These are phyloP conservation scores for Tinamus major DNA, from an alignment of 2,797 vertebrate genomes.

Conservation along the genomic window DNA sequence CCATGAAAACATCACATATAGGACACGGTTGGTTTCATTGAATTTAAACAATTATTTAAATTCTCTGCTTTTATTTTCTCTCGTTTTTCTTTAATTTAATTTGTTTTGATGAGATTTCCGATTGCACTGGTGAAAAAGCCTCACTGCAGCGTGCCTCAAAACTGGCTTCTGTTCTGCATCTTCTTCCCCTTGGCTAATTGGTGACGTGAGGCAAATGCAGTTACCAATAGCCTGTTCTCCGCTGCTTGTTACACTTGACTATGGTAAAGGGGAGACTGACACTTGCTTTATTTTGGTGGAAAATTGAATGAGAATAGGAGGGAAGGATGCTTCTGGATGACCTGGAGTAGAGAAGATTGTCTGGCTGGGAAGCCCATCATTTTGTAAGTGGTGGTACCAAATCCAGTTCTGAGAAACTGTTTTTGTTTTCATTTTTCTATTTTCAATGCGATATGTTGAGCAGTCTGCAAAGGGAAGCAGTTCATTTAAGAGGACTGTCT, in stretches of 20 bases:
- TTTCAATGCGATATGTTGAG: neutral
- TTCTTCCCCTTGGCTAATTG: conserved; percentile 61
- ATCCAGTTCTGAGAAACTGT: neutral
- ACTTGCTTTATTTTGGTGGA: conserved; percentile 24
- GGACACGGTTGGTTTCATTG: conserved; percentile 85
- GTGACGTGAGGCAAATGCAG: conserved; percentile 36
- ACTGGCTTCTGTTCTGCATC: conserved; percentile 55
- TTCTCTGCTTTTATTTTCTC: conserved; percentile 64
- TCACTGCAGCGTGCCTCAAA: conserved; percentile 51
- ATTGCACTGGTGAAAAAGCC: conserved; percentile 68
- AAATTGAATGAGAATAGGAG: neutral
- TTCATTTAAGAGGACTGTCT: neutral
- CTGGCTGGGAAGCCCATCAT: neutral
- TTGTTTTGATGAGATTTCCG: conserved; percentile 40
- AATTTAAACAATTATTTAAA: conserved; percentile 77
- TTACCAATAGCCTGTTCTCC: conserved; percentile 28
- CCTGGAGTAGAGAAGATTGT: neutral
- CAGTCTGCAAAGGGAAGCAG: neutral
- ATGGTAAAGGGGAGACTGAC: conserved; percentile 28
- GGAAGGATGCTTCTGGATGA: neutral
- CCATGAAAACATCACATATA: conserved; percentile 86
- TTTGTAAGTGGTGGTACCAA: neutral
- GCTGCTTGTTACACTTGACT: neutral
- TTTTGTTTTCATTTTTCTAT: neutral
- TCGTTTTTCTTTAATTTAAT: conserved; percentile 51